Percentiles rank a stretch among this genome's conserved stretches.
These are phyloP conservation scores for Gisinianus flammeolus DNA, from an alignment of 2,888 invertebrate genomes.

Conservation along the genomic window DNA sequence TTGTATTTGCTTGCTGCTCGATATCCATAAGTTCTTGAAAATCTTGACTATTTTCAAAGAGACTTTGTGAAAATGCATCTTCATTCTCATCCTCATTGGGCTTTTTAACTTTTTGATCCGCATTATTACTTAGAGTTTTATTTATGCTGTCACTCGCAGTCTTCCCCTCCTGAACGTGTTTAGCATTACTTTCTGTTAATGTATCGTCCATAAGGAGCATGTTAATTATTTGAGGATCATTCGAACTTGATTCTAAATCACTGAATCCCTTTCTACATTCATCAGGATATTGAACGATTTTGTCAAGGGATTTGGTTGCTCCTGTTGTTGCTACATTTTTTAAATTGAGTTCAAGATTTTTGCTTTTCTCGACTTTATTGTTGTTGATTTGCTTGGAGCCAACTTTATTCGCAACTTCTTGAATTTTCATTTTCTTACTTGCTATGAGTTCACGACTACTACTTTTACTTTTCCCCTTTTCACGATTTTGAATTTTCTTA, in stretches of 20 bases:
- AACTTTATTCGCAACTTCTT: neutral
- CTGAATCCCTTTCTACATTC: neutral
- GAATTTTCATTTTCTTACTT: neutral
- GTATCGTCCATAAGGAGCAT: neutral
- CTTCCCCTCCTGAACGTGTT: too few species aligned
- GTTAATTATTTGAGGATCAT: neutral
- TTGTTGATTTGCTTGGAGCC: neutral
- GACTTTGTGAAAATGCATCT: neutral
- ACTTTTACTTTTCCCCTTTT: too few species aligned
- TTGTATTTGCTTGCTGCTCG: neutral
- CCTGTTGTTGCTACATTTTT: too few species aligned
- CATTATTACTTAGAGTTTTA: too few species aligned
- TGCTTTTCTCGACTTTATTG: neutral
- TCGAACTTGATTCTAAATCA: neutral
- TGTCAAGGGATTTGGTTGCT: too few species aligned
- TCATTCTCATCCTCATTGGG: neutral
- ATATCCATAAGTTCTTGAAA: neutral
- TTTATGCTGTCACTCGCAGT: too few species aligned
- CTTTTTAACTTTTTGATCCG: too few species aligned
- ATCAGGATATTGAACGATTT: too few species aligned
- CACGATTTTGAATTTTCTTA: too few species aligned
- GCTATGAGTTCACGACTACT: too few species aligned
- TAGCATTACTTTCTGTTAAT: too few species aligned
- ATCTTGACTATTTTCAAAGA: slow-evolving; percentile 3
- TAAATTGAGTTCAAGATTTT: neutral